Percentiles rank a stretch among this genome's conserved stretches.
Conservation (phyloP, 2,888 invertebrate species). For the Gastracanthus pulcherrimus region DNA sequence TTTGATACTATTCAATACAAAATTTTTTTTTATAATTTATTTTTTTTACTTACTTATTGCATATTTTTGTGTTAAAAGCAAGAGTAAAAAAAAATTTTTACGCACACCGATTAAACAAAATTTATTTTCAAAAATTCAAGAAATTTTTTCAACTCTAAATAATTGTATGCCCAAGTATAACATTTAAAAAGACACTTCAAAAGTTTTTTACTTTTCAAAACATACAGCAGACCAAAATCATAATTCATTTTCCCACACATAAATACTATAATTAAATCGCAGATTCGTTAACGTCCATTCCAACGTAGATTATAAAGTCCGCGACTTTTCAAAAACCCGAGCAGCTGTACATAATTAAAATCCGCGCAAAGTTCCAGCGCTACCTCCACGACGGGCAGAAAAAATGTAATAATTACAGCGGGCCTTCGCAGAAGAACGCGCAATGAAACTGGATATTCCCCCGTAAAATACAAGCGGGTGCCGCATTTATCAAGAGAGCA, state of each 20-base stretch:
- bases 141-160: too few species aligned
- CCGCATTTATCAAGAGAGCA: conserved; percentile 47
- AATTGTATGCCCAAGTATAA: too few species aligned
- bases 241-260: not conserved
- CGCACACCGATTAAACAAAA: too few species aligned
- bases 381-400: not conserved
- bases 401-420: conserved; percentile 41
- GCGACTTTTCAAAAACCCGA: conserved; percentile 18
- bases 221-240: too few species aligned
- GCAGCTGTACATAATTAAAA: conserved; percentile 43
- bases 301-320: conserved; percentile 17
- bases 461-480: conserved; percentile 7
- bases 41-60: too few species aligned
- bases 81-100: too few species aligned
- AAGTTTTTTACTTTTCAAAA: too few species aligned
- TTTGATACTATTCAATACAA: too few species aligned
- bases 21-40: too few species aligned
- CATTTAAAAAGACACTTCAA: too few species aligned
- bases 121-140: too few species aligned
- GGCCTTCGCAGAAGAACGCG: not conserved
- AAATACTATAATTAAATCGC: conserved; percentile 30
- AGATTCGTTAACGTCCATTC: not conserved
- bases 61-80: too few species aligned
- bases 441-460: conserved; percentile 42
- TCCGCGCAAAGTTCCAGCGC: conserved; percentile 35